phyloP scores from a whole-genome alignment of 1,140 invertebrate species.

The Diachasmimorpha longicaudata region DNA sequence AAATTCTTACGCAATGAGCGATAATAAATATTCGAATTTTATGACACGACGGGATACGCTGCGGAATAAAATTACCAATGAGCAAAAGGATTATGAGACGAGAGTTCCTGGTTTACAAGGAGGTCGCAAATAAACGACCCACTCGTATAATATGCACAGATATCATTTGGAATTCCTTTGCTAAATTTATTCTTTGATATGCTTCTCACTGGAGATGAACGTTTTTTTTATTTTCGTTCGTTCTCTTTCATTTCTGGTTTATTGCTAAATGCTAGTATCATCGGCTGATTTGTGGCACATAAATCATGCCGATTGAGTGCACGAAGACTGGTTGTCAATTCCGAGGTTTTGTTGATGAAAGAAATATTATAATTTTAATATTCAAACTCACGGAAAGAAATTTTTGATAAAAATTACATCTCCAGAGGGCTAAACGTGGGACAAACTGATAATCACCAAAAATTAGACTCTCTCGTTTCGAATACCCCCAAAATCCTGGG shows the following conservation, averaged over 20 bases:
- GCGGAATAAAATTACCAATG: slow-evolving; percentile 8
- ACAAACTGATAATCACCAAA: no score
- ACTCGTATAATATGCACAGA: background rate
- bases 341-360: no score
- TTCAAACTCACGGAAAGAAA: background rate
- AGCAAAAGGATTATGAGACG: slow-evolving; percentile 15
- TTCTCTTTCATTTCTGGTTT: background rate
- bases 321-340: background rate
- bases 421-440: no score
- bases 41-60: slow-evolving; percentile 7
- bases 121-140: slow-evolving; percentile 10
- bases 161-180: background rate
- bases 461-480: no score
- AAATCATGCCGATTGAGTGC: background rate
- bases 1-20: slow-evolving; percentile 21
- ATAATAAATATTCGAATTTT: slow-evolving; percentile 27
- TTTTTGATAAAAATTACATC: background rate
- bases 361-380: no score
- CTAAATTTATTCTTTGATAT: slow-evolving; percentile 7
- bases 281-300: background rate
- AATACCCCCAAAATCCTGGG: no score
- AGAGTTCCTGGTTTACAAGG: slow-evolving; percentile 17
- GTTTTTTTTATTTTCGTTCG: background rate
- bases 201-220: background rate
- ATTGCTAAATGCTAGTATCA: background rate